A percentile compares a stretch with the other conserved stretches of the same genome.
phyloP scores from a whole-genome alignment of 2,797 vertebrate species.

The Phrynocephalus vlangalii region DNA sequence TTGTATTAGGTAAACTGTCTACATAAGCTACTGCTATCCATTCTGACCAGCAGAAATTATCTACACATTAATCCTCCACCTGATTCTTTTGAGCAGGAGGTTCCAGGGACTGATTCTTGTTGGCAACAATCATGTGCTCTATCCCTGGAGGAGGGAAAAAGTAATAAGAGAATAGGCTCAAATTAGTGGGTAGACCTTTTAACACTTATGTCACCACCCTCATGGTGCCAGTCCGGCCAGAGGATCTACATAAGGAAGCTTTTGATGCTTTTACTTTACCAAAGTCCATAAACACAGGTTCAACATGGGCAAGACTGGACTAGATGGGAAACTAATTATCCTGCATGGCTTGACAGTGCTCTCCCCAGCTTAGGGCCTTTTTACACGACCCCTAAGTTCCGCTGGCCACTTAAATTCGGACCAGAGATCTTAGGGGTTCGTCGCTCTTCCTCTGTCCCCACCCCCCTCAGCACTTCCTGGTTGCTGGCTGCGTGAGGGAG shows the following conservation, averaged over 20 bases:
- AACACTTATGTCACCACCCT: constrained; percentile 22
- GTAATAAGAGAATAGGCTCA: constrained; percentile 15
- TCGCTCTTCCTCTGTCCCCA: too few relatives aligned
- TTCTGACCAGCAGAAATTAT: neutral
- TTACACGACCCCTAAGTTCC: too few relatives aligned
- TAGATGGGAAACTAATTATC: constrained; percentile 55
- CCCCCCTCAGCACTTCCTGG: too few relatives aligned
- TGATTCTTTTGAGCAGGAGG: neutral
- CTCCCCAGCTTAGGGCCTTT: constrained; percentile 25
- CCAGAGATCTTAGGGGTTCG: too few relatives aligned
- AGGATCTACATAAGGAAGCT: constrained; percentile 34
- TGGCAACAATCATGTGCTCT: neutral
- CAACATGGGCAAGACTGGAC: constrained; percentile 58
- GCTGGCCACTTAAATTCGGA: too few relatives aligned
- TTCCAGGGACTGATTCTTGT: neutral
- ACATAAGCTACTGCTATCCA: too few relatives aligned
- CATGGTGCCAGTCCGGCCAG: constrained; percentile 30
- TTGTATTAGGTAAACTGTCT: neutral
- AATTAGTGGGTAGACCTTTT: neutral
- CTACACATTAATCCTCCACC: neutral
- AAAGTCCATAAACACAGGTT: constrained; percentile 53
- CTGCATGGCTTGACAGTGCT: constrained; percentile 44
- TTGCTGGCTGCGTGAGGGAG: too few relatives aligned
- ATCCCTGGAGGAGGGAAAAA: constrained; percentile 30
- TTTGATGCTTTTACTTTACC: constrained; percentile 57